Percentiles rank a stretch among this genome's conserved stretches.
phyloP scores from a whole-genome alignment of 2,888 invertebrate genomes.

The Andricus quercusramuli region DNA sequence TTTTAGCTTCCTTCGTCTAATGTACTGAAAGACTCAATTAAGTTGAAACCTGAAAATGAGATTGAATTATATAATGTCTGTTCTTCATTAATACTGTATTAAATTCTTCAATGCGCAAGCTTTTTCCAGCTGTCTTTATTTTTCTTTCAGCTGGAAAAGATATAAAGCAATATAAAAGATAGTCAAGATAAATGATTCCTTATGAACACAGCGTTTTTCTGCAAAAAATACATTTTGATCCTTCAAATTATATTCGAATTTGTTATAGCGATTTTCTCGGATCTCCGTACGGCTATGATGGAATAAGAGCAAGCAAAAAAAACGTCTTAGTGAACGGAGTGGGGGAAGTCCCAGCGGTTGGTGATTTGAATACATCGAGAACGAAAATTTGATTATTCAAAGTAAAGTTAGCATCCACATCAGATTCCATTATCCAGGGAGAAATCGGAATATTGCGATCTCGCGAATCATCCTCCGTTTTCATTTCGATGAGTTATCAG shows the following conservation, averaged over 20 bases:
- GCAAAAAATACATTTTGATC: background rate
- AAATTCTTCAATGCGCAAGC: background rate
- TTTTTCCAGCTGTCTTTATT: background rate
- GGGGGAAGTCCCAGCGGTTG: constrained; percentile 45
- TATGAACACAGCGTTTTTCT: background rate
- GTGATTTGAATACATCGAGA: constrained; percentile 51
- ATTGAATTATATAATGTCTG: background rate
- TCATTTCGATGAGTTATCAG: background rate
- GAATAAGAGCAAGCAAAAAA: background rate
- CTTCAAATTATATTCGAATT: background rate
- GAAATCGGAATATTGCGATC: constrained; percentile 38
- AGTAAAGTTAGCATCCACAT: constrained; percentile 44
- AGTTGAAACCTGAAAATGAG: background rate
- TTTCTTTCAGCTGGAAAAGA: background rate
- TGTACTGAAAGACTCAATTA: background rate
- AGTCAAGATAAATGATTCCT: background rate
- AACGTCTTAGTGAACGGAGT: background rate
- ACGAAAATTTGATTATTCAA: constrained; percentile 51
- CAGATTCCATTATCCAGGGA: constrained; percentile 46
- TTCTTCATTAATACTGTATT: background rate
- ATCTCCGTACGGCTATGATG: background rate
- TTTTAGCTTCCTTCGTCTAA: background rate
- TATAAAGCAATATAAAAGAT: background rate
- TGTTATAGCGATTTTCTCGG: background rate
- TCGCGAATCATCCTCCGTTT: constrained; percentile 4